Conservation (phyloP, 2,888 invertebrate genomes). For the Eubasilissa splendida region DNA sequence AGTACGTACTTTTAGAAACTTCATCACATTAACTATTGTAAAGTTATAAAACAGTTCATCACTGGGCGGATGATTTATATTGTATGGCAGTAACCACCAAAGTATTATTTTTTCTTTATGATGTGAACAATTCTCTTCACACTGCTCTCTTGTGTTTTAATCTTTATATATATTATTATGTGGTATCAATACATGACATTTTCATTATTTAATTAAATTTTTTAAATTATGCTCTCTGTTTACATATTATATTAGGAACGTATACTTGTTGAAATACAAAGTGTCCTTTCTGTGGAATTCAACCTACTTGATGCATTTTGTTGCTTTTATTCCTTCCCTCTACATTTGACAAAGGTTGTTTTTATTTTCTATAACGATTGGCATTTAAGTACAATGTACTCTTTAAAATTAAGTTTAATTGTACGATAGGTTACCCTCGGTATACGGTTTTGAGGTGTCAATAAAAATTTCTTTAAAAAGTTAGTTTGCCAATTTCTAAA, state of each 20-base stretch:
- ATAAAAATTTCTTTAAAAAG: slow-evolving; percentile 21
- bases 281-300: neutral
- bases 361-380: slow-evolving; percentile 35
- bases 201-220: slow-evolving; percentile 7
- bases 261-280: neutral
- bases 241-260: neutral
- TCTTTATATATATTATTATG: neutral
- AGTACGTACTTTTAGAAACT: too few relatives aligned
- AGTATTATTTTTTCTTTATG: slow-evolving; percentile 21
- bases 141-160: slow-evolving; percentile 20
- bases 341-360: slow-evolving; percentile 11
- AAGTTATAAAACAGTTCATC: too few relatives aligned
- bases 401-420: slow-evolving; percentile 38
- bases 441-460: slow-evolving; percentile 36
- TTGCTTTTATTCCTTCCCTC: slow-evolving; percentile 24
- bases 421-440: slow-evolving; percentile 40
- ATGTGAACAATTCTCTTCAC: neutral
- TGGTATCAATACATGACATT: slow-evolving; percentile 7
- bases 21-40: too few relatives aligned
- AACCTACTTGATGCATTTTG: neutral
- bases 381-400: slow-evolving; percentile 48
- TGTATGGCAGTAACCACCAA: slow-evolving; percentile 11
- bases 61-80: too few relatives aligned
- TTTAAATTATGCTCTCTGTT: slow-evolving; percentile 4
- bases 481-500: slow-evolving; percentile 2